Evolutionary conservation across 2,797 vertebrate genomes (phyloP).

Genomic region (Acrossocheilus wenchowensis): DNA sequence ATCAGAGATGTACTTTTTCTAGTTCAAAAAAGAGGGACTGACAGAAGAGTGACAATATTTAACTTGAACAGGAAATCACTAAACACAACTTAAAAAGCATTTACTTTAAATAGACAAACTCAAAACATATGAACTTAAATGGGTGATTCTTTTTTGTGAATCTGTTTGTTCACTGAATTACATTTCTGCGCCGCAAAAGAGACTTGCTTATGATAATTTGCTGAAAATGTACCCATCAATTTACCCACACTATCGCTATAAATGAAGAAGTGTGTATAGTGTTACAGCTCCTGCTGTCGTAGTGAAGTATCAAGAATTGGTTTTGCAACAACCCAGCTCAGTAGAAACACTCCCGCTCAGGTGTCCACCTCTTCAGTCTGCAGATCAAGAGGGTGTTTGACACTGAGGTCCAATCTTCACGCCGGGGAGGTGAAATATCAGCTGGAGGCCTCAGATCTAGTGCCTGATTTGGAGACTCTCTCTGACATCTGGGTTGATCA

Average conservation of each 20-base stretch:
- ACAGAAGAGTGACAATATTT: too few relatives aligned
- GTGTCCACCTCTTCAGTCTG: constrained; percentile 5
- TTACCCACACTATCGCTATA: not conserved
- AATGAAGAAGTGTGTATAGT: not conserved
- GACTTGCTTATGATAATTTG: not conserved
- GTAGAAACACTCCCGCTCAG: not conserved
- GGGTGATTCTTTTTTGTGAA: not conserved
- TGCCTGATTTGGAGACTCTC: constrained; percentile 25
- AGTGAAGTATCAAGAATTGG: not conserved
- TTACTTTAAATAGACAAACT: not conserved
- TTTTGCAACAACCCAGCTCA: not conserved
- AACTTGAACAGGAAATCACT: not conserved
- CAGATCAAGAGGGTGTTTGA: constrained; percentile 16
- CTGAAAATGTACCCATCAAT: not conserved
- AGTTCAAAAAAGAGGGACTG: not conserved
- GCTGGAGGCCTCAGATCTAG: constrained; percentile 26
- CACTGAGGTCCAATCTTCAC: constrained; percentile 54
- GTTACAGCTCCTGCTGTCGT: not conserved
- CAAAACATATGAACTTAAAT: not conserved
- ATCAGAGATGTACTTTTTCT: not conserved
- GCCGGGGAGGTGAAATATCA: constrained; percentile 62
- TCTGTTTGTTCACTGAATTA: not conserved
- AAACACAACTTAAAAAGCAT: not conserved
- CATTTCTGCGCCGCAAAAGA: not conserved
- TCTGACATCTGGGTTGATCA: constrained; percentile 14